Percentiles rank a stretch among this genome's conserved stretches.
Conservation (phyloP, 1,140 invertebrate genomes). For the Rhizoglyphus robini region DNA sequence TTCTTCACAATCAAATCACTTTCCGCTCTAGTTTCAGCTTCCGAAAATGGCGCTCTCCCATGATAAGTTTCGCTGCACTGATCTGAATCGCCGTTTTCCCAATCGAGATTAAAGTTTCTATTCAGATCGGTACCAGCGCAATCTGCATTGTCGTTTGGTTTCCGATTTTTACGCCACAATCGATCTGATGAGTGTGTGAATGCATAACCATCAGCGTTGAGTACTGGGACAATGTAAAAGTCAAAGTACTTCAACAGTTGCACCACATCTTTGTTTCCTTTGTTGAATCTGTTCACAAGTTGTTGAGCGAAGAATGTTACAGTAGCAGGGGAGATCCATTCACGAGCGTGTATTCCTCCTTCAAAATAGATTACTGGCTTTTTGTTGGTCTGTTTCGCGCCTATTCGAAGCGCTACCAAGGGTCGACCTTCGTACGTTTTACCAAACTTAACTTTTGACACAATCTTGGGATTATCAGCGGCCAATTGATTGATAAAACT, state of each 20-base stretch:
- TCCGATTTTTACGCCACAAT: slow-evolving; percentile 27
- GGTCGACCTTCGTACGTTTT: slow-evolving; percentile 22
- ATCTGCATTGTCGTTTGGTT: background rate
- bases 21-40: slow-evolving; percentile 30
- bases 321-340: slow-evolving; percentile 58
- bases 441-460: too few species aligned
- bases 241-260: slow-evolving; percentile 28
- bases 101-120: slow-evolving; percentile 29
- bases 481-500: too few species aligned
- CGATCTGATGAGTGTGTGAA: slow-evolving; percentile 27
- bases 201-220: slow-evolving; percentile 29
- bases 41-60: slow-evolving; percentile 29
- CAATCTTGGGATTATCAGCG: too few species aligned
- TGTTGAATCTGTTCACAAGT: slow-evolving; percentile 40
- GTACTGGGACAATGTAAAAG: slow-evolving; percentile 30
- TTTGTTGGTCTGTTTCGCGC: slow-evolving; percentile 21
- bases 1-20: slow-evolving; percentile 25
- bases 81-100: slow-evolving; percentile 25
- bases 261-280: slow-evolving; percentile 33
- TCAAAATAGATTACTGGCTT: slow-evolving; percentile 47
- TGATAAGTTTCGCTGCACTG: slow-evolving; percentile 27
- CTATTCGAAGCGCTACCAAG: slow-evolving; percentile 15
- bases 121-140: slow-evolving; percentile 30
- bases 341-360: slow-evolving; percentile 59
- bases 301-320: slow-evolving; percentile 50